Base-by-base conservation (phyloP, 2,113 vertebrate genomes). In the Microtus richardsoni region DNA sequence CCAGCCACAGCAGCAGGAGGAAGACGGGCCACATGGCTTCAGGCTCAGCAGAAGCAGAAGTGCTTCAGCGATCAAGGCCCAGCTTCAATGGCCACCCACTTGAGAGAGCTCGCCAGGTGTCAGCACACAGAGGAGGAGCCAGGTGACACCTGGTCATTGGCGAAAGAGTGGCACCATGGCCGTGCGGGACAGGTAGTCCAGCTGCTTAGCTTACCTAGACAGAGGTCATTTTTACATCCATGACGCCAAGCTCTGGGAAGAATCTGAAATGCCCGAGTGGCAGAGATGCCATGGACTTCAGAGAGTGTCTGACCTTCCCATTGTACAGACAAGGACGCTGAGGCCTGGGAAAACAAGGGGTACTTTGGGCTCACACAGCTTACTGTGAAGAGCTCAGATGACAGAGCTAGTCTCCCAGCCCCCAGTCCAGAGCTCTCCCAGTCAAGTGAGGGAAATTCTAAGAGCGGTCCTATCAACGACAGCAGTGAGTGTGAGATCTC, bases 1-100 rank as follows among this genome's bases (percentile, higher is more conserved):
- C 95, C 74, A 91, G 93, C n/a, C 68, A 93, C 60, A 97, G 95
- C 87, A 97, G 88, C 3, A 97, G 70, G n/a, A 96, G 54, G 8
- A 98, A 64, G 71, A 74, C 26, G 16, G 36, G 75, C 78, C 44
- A 41, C 95, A 96, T 97, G 79, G 44, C 64, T 77, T 39, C 80
- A 94, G 60, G 66, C 88, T 19, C 8, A 0, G 68, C n/a, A 39
- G 70, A 83, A 66, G 26, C 13, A 54, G 89, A 54, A 39, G 62
- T 2, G 3, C 52, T 60, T n/a, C 73, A n/a, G 17, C 30, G 22
- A 47, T 82, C 66, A 19, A 41, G 24, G 49, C 22, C 2, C 1
- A 0, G 39, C 62, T 94, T 94, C 68, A 94, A 95, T 58, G 78
- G 2, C 24, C 5, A 47, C 89, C 71, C 49, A 49, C 36, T 44